Base-by-base conservation (phyloP, 2,888 invertebrate genomes). In the Cosmia trapezina region DNA sequence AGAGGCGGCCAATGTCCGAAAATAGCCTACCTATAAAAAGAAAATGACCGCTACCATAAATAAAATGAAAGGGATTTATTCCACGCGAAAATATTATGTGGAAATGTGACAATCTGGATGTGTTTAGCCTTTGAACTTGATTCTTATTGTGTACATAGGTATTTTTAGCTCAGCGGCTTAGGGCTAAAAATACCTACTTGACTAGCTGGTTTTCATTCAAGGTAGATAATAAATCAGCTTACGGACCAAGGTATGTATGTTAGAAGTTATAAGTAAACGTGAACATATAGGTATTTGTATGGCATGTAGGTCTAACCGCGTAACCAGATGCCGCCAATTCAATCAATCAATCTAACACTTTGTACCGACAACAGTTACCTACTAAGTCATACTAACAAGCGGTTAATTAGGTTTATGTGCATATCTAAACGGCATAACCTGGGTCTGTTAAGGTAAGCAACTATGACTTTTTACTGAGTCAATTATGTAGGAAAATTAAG, bases 1-100 rank as follows among this genome's bases (percentile, higher is more conserved):
- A 76, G n/a, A 22, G 37, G 47, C 45, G 51, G 59, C 22, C 65
- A 56, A 45, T 63, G 76, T 53, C 57, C 61, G 70, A 75, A 75
- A 80, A 78, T 76, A 80, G 22, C 49, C 57, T 37, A 14, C 47
- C 76, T 80, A 80, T 78, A 75, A 76, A 78, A 75, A 76, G 61
- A 54, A 65, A 69, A 81, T 76, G 57, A 63, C 49, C 37, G 59
- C 76, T 81, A 66, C 76, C 65, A 70, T 76, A 81, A 76, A 69
- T 80, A 80, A 47, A 75, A 75, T 62, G 61, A 53, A 80, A 74
- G 47, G 43, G 45, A 80, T 64, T 53, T 64, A 75, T 80, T 80
- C 51, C 19, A 49, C 41, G 41, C 56, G 43, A 61, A 64, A 62
- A 65, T 78, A 57, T 68, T 43, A 61, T 64, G 43, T 19, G 63